A percentile compares a stretch with the other conserved stretches of the same genome.
These are phyloP conservation scores for Proctacanthus coquilletti DNA, from an alignment of 1,140 invertebrate genomes.

Conservation along the genomic window DNA sequence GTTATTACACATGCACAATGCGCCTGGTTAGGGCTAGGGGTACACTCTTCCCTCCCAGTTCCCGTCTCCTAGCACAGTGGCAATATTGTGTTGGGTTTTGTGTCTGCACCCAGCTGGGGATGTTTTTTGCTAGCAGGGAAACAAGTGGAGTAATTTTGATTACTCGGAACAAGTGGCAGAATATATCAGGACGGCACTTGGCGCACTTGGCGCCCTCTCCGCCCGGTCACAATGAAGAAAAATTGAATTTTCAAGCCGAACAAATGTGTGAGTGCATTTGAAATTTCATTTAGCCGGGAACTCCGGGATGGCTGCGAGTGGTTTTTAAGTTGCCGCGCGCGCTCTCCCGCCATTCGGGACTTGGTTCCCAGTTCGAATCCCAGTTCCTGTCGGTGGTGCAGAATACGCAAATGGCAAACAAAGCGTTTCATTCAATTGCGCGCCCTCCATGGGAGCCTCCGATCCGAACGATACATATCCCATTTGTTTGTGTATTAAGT, in stretches of 20 bases:
- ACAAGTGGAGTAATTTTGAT: conserved; percentile 1
- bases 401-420: neutral
- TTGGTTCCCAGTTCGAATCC: neutral
- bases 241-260: conserved; percentile 1
- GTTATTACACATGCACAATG: too few species aligned
- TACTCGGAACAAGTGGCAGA: neutral
- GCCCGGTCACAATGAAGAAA: neutral
- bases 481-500: neutral
- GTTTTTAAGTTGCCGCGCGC: neutral
- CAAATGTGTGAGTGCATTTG: conserved; percentile 1
- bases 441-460: too few species aligned
- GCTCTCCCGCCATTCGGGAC: neutral
- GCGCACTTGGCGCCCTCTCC: too few species aligned
- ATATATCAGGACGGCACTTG: too few species aligned
- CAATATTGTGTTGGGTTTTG: too few species aligned
- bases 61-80: too few species aligned
- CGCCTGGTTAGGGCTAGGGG: too few species aligned
- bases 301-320: neutral
- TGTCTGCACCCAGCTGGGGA: too few species aligned
- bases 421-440: neutral
- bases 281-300: neutral
- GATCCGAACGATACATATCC: too few species aligned
- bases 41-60: too few species aligned
- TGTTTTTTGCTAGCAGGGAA: neutral
- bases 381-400: neutral